Base-by-base conservation (phyloP, 30 jellyfish, hydroid and myxozoan genomes). In the Turritopsis dohrnii region DNA sequence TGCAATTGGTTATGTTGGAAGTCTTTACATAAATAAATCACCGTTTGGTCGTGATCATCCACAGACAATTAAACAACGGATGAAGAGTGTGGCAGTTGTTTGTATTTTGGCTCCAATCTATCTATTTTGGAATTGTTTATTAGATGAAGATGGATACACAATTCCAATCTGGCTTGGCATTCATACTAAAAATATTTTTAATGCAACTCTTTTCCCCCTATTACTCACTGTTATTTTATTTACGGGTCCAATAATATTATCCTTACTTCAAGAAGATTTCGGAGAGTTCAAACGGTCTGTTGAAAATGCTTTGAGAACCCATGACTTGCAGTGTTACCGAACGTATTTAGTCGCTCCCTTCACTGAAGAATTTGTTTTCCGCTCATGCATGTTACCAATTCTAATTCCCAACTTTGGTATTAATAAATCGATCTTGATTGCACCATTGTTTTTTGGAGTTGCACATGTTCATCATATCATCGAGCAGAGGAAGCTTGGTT, bases 341-440 rank as follows among this genome's bases (percentile, higher is more conserved):
- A 76, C 86, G 18, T 75, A 28, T 41, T 88, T 84, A 25, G 83
- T 84, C 85, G 98, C 98, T 24, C 98, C 98, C n/a, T 79, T 93
- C 18, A 88, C 98, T 52, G 98, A 93, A 81, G 98, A 93, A 72
- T 88, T 93, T 81, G 94, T 93, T n/a, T 93, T 88, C 74, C 88
- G 98, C 7, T 95, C 98, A 0, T 93, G 98, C 83, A 85, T 93
- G 96, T 90, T 93, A 23, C 98, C 98, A 18, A 53, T 93, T 29
- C 87, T 93, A 27, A 90, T 85, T 66, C 96, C 95, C 1, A 86
- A 85, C 7, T 88, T 88, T 77, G 96, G 96, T 16, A 24, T 41
- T 7, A 79, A 17, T 52, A 76, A 76, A 16, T 77, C 95, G 0
- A 90, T 93, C 4, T 54, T 88, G 29, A 76, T 93, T 7, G 95